Base-by-base conservation (phyloP, 2,113 vertebrate species). In the Helogale parvula region DNA sequence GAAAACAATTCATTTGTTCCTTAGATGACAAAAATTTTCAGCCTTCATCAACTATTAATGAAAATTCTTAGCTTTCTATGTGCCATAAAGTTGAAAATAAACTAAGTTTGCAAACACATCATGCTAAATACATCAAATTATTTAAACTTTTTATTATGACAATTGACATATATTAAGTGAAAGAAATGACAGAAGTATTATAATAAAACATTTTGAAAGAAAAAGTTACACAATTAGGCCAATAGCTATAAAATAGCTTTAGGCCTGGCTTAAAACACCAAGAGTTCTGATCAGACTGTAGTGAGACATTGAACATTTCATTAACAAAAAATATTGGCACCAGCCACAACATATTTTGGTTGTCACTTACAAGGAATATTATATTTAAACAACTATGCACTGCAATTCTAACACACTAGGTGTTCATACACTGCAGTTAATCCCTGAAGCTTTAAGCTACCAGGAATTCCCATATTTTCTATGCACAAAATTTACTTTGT, bases 161-260 rank as follows among this genome's bases (percentile, higher is more conserved):
- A 99, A 99, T 99, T 99, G 99, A 99, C 99, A 99, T 99, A 99
- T 99, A 99, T 99, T 99, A 99, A 99, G 99, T 98, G 99, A 99
- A 99, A 99, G 98, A 99, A 99, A 99, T 98, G 99, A 99, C 99
- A 99, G 98, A 98, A 99, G 98, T 98, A 99, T 99, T 98, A 99
- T 99, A 99, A 99, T 99, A 98, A 99, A 99, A 98, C 99, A 99
- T 98, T 98, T 98, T 97, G 94, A 99, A 99, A 99, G 98, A 98
- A 98, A 98, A 99, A 99, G 98, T 98, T 99, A 99, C 99, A 99
- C 98, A 99, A 98, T 98, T 98, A 98, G 98, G 98, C 99, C 99
- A 98, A 97, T 63, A 98, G 99, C 99, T 99, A 98, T 98, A 98
- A 99, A 99, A 99, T 98, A 98, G 98, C 98, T 98, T 98, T 93